These are phyloP conservation scores for Diacarnus erythraeanus DNA, from an alignment of 37 sponge, comb jelly and placozoan species.

Conservation along the genomic window DNA sequence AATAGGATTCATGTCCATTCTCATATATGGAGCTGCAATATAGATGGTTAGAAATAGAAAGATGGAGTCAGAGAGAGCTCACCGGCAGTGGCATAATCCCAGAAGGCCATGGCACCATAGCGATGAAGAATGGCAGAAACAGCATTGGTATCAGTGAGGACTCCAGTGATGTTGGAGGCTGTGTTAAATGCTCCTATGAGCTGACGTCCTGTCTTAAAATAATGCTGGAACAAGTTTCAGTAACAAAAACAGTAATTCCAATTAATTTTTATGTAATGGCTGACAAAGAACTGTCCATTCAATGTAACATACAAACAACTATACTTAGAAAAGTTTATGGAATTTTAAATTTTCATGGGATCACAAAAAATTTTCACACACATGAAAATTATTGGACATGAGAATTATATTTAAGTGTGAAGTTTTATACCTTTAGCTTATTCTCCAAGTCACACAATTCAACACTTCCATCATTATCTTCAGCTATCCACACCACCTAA, in stretches of 20 bases:
- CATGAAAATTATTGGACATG: no score
- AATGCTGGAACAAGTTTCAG: slow-evolving; percentile 27
- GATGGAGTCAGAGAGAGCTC: neutral
- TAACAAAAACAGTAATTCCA: no score
- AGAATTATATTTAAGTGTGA: no score
- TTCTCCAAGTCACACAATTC: slow-evolving; percentile 56
- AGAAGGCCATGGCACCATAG: slow-evolving; percentile 75
- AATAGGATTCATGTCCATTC: slow-evolving; percentile 80
- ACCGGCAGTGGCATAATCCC: slow-evolving; percentile 91
- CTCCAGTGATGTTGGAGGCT: slow-evolving; percentile 84
- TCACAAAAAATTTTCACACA: no score
- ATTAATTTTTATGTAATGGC: no score
- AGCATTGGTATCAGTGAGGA: slow-evolving; percentile 67
- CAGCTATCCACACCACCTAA: slow-evolving; percentile 61
- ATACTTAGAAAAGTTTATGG: no score
- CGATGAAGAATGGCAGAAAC: slow-evolving; percentile 65
- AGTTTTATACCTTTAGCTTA: slow-evolving; percentile 51
- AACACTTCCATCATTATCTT: slow-evolving; percentile 35
- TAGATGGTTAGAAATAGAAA: neutral
- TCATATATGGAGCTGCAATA: slow-evolving; percentile 65
- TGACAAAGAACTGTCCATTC: no score
- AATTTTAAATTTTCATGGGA: no score
- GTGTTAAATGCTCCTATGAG: slow-evolving; percentile 77
- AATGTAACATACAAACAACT: no score
- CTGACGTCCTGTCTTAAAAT: slow-evolving; percentile 7